Evolutionary conservation across 2,797 vertebrate genomes (phyloP), one percentile per base, ranked within the genome.

Genomic region (Hirundo rustica): DNA sequence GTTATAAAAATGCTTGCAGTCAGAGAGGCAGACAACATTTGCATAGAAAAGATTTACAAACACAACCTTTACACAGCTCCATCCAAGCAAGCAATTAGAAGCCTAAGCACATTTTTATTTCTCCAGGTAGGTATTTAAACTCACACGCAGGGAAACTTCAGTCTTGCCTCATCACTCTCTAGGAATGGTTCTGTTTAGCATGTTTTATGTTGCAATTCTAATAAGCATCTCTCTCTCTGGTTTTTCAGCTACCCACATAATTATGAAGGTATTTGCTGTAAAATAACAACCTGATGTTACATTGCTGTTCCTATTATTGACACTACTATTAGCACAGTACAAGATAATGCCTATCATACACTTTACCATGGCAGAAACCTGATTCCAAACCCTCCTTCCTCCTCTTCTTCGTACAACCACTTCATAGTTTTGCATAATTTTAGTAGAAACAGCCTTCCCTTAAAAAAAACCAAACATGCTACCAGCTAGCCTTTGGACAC

Each of bases 1-100:
- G 95, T 88, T 96, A 83, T 97, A 98, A 97, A 98, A 97, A 92
- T 66, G 95, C 96, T 97, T 95, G 94, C 76, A 96, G 93, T 92
- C 93, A 89, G 85, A 88, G 78, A 95, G 96, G 93, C 78, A 93
- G 94, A 96, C 94, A 95, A 85, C 16, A 96, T 92, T 96, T 96
- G 94, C 80, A 96, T 87, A 77, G 90, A 66, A 91, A 85, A 91
- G 92, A 96, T 97, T 97, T 94, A 96, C 58, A 94, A 91, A 96
- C 75, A 95, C 64, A 95, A 76, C 70, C 83, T 92, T 95, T 90
- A 96, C 61, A 89, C 77, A 96, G 96, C 91, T 83, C 79, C 65
- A 94, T 64, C 89, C 73, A 95, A 91, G 91, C 64, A 96, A 97
- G 89, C 96, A 97, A 95, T 97, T 97, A 97, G 93, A 96, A 96